phyloP scores from a whole-genome alignment of 1,140 invertebrate genomes.

The Steinernema khuongi region DNA sequence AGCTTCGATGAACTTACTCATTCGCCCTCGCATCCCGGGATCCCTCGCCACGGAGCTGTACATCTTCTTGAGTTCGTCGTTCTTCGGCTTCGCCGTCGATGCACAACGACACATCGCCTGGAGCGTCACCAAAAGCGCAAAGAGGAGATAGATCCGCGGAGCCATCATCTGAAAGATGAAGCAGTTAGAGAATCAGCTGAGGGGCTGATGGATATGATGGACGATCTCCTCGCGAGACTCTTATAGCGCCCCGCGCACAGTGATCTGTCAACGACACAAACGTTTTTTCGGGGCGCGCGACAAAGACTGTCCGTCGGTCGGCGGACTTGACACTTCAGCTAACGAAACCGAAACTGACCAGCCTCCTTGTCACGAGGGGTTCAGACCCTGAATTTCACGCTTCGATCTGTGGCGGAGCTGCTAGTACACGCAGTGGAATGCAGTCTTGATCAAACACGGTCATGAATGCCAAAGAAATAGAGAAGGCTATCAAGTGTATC shows the following conservation, averaged over 20 bases:
- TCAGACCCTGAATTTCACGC: too few relatives aligned
- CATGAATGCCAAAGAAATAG: too few relatives aligned
- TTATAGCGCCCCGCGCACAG: background rate
- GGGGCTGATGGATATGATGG: background rate
- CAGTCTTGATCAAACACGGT: too few relatives aligned
- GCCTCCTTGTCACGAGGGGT: background rate
- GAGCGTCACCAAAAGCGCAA: background rate
- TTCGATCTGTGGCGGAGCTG: too few relatives aligned
- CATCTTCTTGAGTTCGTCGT: background rate
- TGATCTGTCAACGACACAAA: conserved; percentile 5
- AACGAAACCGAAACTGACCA: background rate
- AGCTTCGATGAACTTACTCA: background rate
- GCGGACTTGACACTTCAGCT: conserved; percentile 1
- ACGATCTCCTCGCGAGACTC: background rate
- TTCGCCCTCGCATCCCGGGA: conserved; percentile 3
- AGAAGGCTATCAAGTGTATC: too few relatives aligned
- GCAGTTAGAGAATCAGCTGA: background rate
- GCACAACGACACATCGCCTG: background rate
- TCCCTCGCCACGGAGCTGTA: background rate
- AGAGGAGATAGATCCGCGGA: background rate
- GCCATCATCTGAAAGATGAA: background rate
- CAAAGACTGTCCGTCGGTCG: background rate
- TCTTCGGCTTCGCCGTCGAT: background rate
- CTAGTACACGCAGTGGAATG: too few relatives aligned
- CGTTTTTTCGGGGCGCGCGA: conserved; percentile 11